Evolutionary conservation across 2,113 vertebrate species (phyloP).

Genomic region (Cebidichthys violaceus): DNA sequence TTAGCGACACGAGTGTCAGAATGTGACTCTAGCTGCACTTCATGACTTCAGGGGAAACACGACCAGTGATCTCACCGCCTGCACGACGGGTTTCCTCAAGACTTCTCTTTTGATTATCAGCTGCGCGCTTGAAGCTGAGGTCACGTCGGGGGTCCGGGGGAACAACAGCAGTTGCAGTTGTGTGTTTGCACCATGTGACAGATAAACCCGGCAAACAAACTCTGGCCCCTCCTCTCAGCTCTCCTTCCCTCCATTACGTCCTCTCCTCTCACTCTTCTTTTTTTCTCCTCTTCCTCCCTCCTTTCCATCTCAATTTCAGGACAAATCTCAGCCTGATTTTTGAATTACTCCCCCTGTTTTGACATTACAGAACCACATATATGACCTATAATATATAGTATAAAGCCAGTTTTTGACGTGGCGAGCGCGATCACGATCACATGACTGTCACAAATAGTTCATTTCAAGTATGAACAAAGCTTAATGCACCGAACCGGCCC

Average conservation of each 20-base stretch:
- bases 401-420: too few relatives aligned
- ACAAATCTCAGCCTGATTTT: too few relatives aligned
- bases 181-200: conserved; percentile 48
- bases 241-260: background rate
- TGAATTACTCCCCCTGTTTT: too few relatives aligned
- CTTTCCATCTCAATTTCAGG: too few relatives aligned
- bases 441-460: too few relatives aligned
- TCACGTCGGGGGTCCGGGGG: conserved; percentile 28
- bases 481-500: too few relatives aligned
- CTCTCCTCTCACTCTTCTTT: too few relatives aligned
- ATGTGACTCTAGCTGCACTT: background rate
- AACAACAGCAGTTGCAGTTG: conserved; percentile 19
- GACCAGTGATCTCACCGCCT: background rate
- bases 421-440: too few relatives aligned
- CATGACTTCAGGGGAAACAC: background rate
- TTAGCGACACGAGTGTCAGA: background rate
- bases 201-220: conserved; percentile 36
- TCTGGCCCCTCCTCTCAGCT: background rate
- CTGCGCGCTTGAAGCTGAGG: background rate
- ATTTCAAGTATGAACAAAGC: too few relatives aligned
- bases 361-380: too few relatives aligned
- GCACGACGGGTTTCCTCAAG: background rate
- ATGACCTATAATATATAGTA: too few relatives aligned
- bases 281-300: too few relatives aligned
- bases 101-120: background rate